Conservation (phyloP, 2,113 vertebrate genomes). For the Callipepla squamata region DNA sequence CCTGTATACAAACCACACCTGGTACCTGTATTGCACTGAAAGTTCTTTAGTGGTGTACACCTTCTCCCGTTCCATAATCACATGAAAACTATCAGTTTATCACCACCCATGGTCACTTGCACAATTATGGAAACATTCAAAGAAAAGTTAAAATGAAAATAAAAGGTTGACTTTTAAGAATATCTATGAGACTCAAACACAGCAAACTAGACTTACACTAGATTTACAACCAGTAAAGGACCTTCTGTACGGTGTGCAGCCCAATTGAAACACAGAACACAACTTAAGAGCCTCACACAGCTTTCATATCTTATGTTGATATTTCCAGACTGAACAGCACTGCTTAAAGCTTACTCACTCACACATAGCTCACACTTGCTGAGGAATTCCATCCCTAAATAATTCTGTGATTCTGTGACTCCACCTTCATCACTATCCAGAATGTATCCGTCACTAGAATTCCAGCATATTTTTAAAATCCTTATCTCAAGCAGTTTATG, state of each 20-base stretch:
- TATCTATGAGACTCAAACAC: not conserved
- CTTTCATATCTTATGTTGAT: fast-evolving
- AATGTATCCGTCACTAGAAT: not conserved
- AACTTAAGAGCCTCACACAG: not conserved
- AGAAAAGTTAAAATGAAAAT: not conserved
- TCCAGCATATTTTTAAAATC: not conserved
- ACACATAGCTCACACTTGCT: not conserved
- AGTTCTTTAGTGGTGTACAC: not conserved
- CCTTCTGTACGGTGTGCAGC: fast-evolving
- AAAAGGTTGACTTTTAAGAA: not conserved
- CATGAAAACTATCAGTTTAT: not conserved
- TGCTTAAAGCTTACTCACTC: not conserved
- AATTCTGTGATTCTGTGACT: not conserved
- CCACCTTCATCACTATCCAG: not conserved
- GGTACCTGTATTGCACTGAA: fast-evolving
- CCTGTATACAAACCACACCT: fast-evolving
- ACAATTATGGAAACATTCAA: not conserved
- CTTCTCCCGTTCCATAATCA: not conserved
- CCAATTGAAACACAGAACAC: fast-evolving
- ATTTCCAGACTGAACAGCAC: not conserved
- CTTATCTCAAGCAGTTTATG: not conserved
- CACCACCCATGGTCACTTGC: fast-evolving
- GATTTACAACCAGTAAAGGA: not conserved
- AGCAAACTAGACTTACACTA: not conserved
- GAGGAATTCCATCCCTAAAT: not conserved